These are phyloP conservation scores for Ornithorhynchus anatinus DNA, from an alignment of 2,113 vertebrate genomes.

Conservation along the genomic window DNA sequence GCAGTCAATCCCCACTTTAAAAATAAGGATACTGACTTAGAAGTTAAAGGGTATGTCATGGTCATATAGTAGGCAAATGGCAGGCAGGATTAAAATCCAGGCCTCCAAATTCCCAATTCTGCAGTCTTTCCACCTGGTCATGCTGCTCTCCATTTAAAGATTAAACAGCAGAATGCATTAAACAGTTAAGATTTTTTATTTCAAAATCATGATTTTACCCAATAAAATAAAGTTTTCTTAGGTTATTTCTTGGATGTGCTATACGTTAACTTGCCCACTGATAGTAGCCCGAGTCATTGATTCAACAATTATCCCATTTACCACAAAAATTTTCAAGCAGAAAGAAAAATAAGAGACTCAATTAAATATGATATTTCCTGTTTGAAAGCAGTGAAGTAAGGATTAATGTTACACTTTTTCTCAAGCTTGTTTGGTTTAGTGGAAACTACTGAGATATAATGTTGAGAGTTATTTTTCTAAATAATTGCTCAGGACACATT, in stretches of 20 bases:
- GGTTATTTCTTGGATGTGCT: not conserved
- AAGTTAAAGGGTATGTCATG: too few relatives aligned
- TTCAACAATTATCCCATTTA: not conserved
- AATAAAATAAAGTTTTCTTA: not conserved
- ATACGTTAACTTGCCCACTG: not conserved
- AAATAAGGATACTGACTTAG: too few relatives aligned
- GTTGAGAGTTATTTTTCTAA: not conserved
- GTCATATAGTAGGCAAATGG: too few relatives aligned
- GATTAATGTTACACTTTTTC: not conserved
- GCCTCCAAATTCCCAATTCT: too few relatives aligned
- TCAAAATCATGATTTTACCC: not conserved
- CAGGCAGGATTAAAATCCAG: too few relatives aligned
- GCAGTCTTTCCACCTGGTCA: too few relatives aligned
- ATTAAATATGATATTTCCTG: not conserved
- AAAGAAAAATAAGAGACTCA: conserved; percentile 2
- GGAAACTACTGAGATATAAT: not conserved
- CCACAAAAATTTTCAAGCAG: not conserved
- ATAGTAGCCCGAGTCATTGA: not conserved
- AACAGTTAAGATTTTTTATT: too few relatives aligned
- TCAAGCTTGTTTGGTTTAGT: not conserved
- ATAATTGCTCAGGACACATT: not conserved
- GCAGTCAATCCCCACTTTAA: too few relatives aligned
- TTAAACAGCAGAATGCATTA: too few relatives aligned
- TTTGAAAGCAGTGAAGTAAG: not conserved
- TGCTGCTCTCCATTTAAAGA: too few relatives aligned